Evolutionary conservation across 2,888 invertebrate species (phyloP).

Genomic region (Leptinotarsa tumamoca): DNA sequence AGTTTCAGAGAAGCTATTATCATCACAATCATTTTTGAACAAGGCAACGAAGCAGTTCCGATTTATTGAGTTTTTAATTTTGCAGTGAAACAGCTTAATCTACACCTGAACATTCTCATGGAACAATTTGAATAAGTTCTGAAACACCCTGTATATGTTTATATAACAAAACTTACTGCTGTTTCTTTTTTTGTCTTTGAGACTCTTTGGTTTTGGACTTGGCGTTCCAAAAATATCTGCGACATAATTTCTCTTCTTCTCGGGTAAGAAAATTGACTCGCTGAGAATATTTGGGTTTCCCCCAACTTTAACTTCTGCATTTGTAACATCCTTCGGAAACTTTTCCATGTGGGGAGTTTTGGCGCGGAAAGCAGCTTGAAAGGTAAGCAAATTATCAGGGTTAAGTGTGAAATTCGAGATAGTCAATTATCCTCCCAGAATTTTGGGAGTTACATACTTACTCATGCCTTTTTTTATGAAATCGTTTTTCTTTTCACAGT

Average conservation of each 20-base stretch:
- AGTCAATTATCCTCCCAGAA: neutral
- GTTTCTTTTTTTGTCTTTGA: slow-evolving; percentile 38
- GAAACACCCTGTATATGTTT: neutral
- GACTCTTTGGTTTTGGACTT: slow-evolving; percentile 58
- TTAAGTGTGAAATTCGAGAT: neutral
- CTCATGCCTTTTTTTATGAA: slow-evolving; percentile 86
- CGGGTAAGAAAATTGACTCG: slow-evolving; percentile 70
- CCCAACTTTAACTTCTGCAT: slow-evolving; percentile 79
- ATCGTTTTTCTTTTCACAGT: slow-evolving; percentile 82
- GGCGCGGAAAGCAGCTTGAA: slow-evolving; percentile 69
- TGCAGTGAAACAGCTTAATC: too few species aligned
- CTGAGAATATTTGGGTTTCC: slow-evolving; percentile 79
- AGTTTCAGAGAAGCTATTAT: too few species aligned
- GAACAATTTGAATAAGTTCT: neutral
- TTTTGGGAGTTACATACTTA: slow-evolving; percentile 67
- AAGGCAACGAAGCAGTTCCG: too few species aligned
- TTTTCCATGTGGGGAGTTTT: slow-evolving; percentile 81
- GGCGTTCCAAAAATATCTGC: slow-evolving; percentile 68
- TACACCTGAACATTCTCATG: too few species aligned
- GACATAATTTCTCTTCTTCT: slow-evolving; percentile 69
- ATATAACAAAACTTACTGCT: slow-evolving; percentile 40
- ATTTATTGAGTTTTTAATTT: neutral
- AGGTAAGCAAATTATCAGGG: slow-evolving; percentile 14
- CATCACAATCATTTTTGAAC: too few species aligned
- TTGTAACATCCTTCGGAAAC: slow-evolving; percentile 81